Conservation (phyloP, 2,113 vertebrate genomes). For the Sphyrna mokarran region DNA sequence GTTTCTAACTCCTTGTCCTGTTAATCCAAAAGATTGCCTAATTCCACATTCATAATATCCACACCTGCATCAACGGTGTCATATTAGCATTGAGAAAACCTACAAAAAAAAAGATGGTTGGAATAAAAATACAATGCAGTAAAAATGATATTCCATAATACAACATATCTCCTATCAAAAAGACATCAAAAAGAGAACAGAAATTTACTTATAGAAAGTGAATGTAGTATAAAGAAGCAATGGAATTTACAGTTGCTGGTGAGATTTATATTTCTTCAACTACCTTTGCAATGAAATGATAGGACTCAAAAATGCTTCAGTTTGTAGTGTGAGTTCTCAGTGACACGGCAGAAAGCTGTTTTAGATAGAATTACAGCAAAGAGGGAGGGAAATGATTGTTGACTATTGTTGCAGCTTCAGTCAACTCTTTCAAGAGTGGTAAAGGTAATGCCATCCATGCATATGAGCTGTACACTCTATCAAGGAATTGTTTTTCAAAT, state of each 20-base stretch:
- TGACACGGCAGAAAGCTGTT: not conserved
- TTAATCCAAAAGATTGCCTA: not conserved
- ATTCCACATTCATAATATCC: not conserved
- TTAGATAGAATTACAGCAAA: not conserved
- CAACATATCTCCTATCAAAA: not conserved
- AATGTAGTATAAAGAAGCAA: not conserved
- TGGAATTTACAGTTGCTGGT: not conserved
- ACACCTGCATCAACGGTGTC: not conserved
- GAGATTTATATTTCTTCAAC: not conserved
- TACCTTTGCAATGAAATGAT: not conserved
- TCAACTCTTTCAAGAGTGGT: not conserved
- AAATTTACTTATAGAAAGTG: not conserved
- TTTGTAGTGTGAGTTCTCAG: not conserved
- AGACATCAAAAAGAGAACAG: not conserved
- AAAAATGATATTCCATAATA: not conserved
- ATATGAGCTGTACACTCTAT: no score
- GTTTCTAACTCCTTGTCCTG: not conserved
- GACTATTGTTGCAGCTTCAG: not conserved
- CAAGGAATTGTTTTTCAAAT: no score
- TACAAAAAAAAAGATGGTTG: not conserved
- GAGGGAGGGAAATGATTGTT: not conserved
- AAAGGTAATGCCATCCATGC: no score
- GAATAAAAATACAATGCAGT: not conserved
- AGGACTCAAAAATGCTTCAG: not conserved
- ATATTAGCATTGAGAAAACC: not conserved